These are phyloP conservation scores for Oophaga pumilio DNA, from an alignment of 2,113 vertebrate genomes.

Conservation along the genomic window DNA sequence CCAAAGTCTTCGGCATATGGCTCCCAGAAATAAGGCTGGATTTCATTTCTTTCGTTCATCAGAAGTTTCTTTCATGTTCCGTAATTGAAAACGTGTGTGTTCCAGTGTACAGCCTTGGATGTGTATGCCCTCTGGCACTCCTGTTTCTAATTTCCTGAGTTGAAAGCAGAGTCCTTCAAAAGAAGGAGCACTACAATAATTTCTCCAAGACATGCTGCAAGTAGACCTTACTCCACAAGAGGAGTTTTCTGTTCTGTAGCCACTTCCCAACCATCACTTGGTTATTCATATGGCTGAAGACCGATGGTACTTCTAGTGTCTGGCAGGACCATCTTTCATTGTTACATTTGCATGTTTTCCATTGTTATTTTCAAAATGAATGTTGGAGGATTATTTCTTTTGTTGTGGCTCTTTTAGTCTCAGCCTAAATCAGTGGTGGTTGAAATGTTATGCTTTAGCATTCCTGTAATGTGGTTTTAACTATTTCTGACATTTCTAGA, in stretches of 20 bases:
- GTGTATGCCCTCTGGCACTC: constrained; percentile 89
- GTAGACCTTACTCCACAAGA: constrained; percentile 66
- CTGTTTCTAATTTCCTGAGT: constrained; percentile 98
- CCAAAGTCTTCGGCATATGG: constrained; percentile 72
- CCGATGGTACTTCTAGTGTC: not conserved
- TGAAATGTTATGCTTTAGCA: constrained; percentile 56
- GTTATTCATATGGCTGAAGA: not conserved
- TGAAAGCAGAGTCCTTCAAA: constrained; percentile 95
- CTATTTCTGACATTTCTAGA: constrained; percentile 61
- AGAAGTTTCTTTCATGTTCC: constrained; percentile 90
- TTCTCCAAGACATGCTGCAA: constrained; percentile 82
- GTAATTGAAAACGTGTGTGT: constrained; percentile 83
- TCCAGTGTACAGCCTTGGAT: constrained; percentile 79
- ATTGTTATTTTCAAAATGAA: constrained; percentile 61
- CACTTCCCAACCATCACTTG: constrained; percentile 66
- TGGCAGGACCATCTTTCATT: constrained; percentile 33
- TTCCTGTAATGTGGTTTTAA: constrained; percentile 54
- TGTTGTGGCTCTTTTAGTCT: constrained; percentile 70
- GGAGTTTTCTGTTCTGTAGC: constrained; percentile 64
- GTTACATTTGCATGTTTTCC: constrained; percentile 28
- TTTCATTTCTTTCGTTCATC: constrained; percentile 84
- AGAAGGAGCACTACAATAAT: constrained; percentile 84
- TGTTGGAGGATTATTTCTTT: constrained; percentile 63
- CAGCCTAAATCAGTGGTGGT: constrained; percentile 65
- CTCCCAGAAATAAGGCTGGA: constrained; percentile 72